phyloP scores from a whole-genome alignment of 2,888 invertebrate genomes.

The Philereme transversata region DNA sequence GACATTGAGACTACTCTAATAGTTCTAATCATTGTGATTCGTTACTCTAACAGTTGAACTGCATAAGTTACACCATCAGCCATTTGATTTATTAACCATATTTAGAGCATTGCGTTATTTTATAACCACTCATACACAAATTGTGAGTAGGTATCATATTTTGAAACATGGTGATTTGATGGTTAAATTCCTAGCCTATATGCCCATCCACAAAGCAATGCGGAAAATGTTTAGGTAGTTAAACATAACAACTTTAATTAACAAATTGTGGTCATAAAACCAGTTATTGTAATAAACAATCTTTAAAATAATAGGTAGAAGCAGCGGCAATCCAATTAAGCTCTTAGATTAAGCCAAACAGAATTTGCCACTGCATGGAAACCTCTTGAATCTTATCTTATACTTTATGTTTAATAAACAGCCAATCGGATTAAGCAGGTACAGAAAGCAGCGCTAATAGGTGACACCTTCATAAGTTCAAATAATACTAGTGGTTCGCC shows the following conservation, averaged over 20 bases:
- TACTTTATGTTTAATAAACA: no score
- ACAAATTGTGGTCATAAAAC: neutral
- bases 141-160: neutral
- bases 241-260: neutral
- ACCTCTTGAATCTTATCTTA: no score
- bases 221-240: neutral
- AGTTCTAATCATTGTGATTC: conserved; percentile 52
- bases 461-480: no score
- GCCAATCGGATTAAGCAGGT: no score
- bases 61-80: conserved; percentile 52
- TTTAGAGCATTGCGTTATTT: conserved; percentile 44
- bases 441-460: no score
- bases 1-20: conserved; percentile 34
- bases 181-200: neutral
- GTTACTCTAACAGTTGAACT: conserved; percentile 40
- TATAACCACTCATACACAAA: neutral
- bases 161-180: conserved; percentile 11
- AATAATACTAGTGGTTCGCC: no score
- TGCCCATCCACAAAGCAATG: neutral
- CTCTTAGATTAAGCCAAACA: no score
- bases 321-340: no score
- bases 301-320: neutral
- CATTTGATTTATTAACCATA: conserved; percentile 56
- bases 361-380: no score
- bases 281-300: neutral